These are phyloP conservation scores for Ischnus inquisitorius DNA, from an alignment of 2,888 invertebrate species.

Conservation along the genomic window DNA sequence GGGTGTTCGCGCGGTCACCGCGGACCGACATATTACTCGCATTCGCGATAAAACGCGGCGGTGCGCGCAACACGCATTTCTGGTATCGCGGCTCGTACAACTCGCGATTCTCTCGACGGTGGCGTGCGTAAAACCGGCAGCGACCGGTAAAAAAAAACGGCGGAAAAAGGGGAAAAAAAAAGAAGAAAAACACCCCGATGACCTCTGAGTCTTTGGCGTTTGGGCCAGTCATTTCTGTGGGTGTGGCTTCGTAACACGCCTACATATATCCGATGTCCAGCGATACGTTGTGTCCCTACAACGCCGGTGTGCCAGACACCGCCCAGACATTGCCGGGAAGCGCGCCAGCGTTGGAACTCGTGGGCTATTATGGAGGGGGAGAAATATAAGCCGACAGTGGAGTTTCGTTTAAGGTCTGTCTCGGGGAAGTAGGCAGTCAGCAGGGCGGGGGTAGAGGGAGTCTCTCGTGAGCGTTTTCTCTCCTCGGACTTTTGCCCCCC, in stretches of 20 bases:
- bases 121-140: slow-evolving; percentile 59
- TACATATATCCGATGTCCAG: slow-evolving; percentile 38
- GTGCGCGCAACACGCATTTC: slow-evolving; percentile 20
- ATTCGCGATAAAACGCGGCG: slow-evolving; percentile 22
- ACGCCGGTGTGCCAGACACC: slow-evolving; percentile 51
- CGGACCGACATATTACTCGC: slow-evolving; percentile 41
- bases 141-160: neutral
- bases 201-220: neutral
- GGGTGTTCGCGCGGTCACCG: slow-evolving; percentile 46
- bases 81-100: slow-evolving; percentile 1
- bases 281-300: slow-evolving; percentile 52
- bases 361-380: neutral
- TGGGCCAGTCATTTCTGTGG: slow-evolving; percentile 49
- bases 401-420: slow-evolving; percentile 2
- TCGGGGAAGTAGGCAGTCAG: too few species aligned
- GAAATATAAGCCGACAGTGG: neutral
- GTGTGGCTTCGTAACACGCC: slow-evolving; percentile 44
- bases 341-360: slow-evolving; percentile 24
- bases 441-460: too few species aligned
- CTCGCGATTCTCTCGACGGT: slow-evolving; percentile 21
- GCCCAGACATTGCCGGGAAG: slow-evolving; percentile 21
- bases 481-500: slow-evolving; percentile 23
- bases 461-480: slow-evolving; percentile 20
- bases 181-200: neutral
- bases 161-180: neutral